Evolutionary conservation across 2,113 vertebrate species (phyloP).

Genomic region (Takifugu flavidus): DNA sequence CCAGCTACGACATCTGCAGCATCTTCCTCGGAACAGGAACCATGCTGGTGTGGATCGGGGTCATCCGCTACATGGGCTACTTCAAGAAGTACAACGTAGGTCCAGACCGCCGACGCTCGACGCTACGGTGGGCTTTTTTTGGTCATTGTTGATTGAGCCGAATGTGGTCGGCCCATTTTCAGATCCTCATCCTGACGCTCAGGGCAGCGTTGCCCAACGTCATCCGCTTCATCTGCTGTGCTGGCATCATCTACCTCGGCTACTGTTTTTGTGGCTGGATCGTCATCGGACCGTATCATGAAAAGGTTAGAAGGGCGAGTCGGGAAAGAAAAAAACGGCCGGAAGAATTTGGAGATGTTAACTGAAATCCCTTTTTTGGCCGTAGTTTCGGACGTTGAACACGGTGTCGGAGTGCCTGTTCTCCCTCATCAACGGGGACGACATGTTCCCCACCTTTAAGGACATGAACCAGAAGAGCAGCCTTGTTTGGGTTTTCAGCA

Average conservation of each 20-base stretch:
- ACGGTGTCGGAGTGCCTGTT: constrained; percentile 91
- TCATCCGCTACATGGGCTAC: constrained; percentile 92
- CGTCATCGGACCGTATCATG: constrained; percentile 91
- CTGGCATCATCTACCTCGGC: constrained; percentile 92
- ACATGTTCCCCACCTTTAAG: constrained; percentile 93
- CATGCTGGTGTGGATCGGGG: constrained; percentile 94
- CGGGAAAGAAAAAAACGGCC: neutral
- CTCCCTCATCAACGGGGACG: constrained; percentile 93
- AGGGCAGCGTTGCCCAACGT: constrained; percentile 88
- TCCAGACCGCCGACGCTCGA: neutral
- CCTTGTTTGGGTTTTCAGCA: constrained; percentile 92
- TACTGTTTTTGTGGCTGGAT: constrained; percentile 98
- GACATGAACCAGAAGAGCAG: constrained; percentile 89
- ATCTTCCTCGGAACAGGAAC: constrained; percentile 92
- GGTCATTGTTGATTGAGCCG: no score
- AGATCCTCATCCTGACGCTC: constrained; percentile 79
- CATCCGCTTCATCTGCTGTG: constrained; percentile 91
- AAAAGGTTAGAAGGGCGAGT: constrained; percentile 74
- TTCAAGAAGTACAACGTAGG: constrained; percentile 96
- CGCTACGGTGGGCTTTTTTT: no score
- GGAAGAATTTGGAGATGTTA: neutral
- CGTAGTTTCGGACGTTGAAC: constrained; percentile 89
- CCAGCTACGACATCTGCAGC: constrained; percentile 92
- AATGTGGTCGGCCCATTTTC: constrained; percentile 11
- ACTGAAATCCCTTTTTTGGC: neutral